Evolutionary conservation across 2,888 invertebrate genomes (phyloP).

Genomic region (Nomada fucata): DNA sequence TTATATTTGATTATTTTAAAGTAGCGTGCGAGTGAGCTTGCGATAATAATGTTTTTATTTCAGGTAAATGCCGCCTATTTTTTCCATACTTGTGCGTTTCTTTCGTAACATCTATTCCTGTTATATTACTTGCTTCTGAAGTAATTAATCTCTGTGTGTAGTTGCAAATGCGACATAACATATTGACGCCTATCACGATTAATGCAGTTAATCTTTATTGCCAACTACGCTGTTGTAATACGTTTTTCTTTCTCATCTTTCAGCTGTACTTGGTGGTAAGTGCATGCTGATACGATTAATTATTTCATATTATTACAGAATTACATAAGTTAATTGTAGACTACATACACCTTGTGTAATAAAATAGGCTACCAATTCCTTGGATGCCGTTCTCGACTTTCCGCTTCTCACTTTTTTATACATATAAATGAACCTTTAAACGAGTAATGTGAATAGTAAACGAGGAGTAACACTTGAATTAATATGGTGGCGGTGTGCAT

Average conservation of each 20-base stretch:
- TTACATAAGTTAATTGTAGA: slow-evolving; percentile 35
- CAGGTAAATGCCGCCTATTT: slow-evolving; percentile 55
- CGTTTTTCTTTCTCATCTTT: slow-evolving; percentile 69
- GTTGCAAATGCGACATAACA: slow-evolving; percentile 54
- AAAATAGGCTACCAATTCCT: slow-evolving; percentile 40
- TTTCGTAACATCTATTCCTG: slow-evolving; percentile 26
- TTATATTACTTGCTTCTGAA: slow-evolving; percentile 42
- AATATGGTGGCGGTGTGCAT: slow-evolving; percentile 69
- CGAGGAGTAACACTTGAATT: slow-evolving; percentile 8
- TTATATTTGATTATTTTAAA: slow-evolving; percentile 37
- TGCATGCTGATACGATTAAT: slow-evolving; percentile 65
- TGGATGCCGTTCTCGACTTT: slow-evolving; percentile 43
- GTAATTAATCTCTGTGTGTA: slow-evolving; percentile 44
- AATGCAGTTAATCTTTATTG: slow-evolving; percentile 55
- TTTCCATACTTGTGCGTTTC: slow-evolving; percentile 38
- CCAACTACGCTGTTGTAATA: slow-evolving; percentile 65
- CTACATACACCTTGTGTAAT: slow-evolving; percentile 31
- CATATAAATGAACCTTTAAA: slow-evolving; percentile 9
- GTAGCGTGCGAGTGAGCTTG: slow-evolving; percentile 57
- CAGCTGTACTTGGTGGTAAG: slow-evolving; percentile 74
- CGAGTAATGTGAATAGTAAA: slow-evolving; percentile 6
- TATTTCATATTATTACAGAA: slow-evolving; percentile 25
- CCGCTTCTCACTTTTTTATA: slow-evolving; percentile 41
- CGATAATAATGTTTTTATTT: slow-evolving; percentile 44
- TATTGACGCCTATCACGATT: slow-evolving; percentile 34